These are phyloP conservation scores for Schizopygopsis pylzovi DNA, from an alignment of 2,797 vertebrate genomes.

Conservation along the genomic window DNA sequence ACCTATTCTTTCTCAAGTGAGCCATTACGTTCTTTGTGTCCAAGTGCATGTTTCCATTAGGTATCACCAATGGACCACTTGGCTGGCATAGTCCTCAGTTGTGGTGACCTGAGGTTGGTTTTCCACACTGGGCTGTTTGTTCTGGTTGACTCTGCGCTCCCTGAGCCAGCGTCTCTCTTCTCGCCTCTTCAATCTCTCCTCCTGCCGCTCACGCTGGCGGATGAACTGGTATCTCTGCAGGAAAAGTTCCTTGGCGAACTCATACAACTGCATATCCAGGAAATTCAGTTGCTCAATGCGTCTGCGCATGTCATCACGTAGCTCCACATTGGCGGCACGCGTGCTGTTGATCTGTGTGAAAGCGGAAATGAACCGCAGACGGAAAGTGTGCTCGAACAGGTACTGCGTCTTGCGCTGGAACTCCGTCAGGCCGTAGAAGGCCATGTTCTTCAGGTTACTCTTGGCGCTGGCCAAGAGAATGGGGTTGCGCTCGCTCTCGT, in stretches of 20 bases:
- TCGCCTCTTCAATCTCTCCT: conserved; percentile 87
- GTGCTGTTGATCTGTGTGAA: conserved; percentile 98
- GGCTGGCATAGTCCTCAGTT: conserved; percentile 96
- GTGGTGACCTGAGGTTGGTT: conserved; percentile 74
- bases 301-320: conserved; percentile 83
- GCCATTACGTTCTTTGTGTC: neutral
- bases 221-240: conserved; percentile 94
- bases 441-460: conserved; percentile 98
- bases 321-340: conserved; percentile 93
- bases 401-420: conserved; percentile 99
- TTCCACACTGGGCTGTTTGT: conserved; percentile 71
- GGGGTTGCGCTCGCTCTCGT: conserved; percentile 88
- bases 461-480: conserved; percentile 95
- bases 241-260: conserved; percentile 95
- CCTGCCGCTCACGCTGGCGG: conserved; percentile 88
- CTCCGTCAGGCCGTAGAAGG: conserved; percentile 96
- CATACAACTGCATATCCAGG: conserved; percentile 94
- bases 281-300: conserved; percentile 94
- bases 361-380: conserved; percentile 92
- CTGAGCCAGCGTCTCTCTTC: conserved; percentile 87
- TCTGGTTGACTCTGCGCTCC: conserved; percentile 80
- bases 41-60: conserved; percentile 2
- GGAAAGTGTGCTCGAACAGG: conserved; percentile 98
- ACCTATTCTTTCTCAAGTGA: neutral
- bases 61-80: conserved; percentile 93